Conservation (phyloP, 2,797 vertebrate species). For the Rhabdomys pumilio region DNA sequence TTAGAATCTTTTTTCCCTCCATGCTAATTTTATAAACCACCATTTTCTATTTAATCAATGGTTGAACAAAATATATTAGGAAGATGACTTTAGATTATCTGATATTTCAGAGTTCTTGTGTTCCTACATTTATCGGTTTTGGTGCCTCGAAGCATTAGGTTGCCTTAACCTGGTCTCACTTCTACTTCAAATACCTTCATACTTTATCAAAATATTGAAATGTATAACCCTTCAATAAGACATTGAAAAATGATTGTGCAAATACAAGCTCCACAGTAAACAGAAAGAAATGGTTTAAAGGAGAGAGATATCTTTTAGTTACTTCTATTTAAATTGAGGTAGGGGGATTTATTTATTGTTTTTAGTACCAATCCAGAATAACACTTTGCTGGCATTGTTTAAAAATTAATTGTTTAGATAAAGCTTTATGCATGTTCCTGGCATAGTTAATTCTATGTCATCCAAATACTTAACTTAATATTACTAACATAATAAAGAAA, state of each 20-base stretch:
- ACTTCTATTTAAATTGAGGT: not conserved
- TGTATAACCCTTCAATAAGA: not conserved
- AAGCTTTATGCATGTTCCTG: not conserved
- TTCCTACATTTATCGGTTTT: not conserved
- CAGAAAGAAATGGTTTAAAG: not conserved
- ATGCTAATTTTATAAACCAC: not conserved
- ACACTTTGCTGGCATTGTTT: not conserved
- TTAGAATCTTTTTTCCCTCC: not conserved
- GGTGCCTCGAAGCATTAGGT: not conserved
- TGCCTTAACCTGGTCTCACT: not conserved
- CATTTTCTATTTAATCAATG: not conserved
- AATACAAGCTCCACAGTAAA: not conserved
- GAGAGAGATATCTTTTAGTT: not conserved
- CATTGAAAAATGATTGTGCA: not conserved
- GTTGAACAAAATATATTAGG: not conserved
- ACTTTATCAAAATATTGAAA: not conserved
- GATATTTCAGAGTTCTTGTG: not conserved
- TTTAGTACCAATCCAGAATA: not conserved
- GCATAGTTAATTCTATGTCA: not conserved
- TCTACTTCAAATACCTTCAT: not conserved
- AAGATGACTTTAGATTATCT: not conserved
- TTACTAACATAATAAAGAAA: not conserved
- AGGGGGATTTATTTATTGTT: not conserved
- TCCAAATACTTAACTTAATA: not conserved
- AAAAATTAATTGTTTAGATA: conserved; percentile 1